A percentile compares a stretch with the other conserved stretches of the same genome.
phyloP scores from a whole-genome alignment of 2,888 invertebrate genomes.

The Lochmaea capreae region DNA sequence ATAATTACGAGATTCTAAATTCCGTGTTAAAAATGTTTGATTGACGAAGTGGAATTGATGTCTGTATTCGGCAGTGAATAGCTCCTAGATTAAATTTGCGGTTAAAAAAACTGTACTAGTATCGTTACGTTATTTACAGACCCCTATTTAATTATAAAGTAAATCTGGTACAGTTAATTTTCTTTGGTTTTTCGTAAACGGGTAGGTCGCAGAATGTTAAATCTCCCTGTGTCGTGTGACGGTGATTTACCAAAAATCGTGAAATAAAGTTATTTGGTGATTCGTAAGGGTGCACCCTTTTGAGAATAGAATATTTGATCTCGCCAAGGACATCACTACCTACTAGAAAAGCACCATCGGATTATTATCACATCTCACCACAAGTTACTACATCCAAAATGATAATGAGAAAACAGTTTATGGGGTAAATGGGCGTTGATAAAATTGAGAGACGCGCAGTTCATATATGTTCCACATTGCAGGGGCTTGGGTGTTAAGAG shows the following conservation, averaged over 20 bases:
- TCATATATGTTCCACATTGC: constrained; percentile 2
- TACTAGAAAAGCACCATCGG: constrained; percentile 51
- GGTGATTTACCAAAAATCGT: constrained; percentile 33
- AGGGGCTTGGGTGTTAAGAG: constrained; percentile 11
- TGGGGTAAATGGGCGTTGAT: constrained; percentile 34
- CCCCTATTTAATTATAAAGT: not conserved
- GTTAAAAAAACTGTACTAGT: not conserved
- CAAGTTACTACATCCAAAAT: constrained; percentile 44
- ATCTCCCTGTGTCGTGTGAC: constrained; percentile 16
- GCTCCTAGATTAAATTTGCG: not conserved
- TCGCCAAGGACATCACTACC: constrained; percentile 47
- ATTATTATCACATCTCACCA: constrained; percentile 51
- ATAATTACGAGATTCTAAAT: constrained; percentile 1
- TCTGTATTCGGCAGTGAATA: constrained; percentile 2
- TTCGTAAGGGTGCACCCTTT: constrained; percentile 42
- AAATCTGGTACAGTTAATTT: not conserved
- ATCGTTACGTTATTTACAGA: not conserved
- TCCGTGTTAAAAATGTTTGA: not conserved
- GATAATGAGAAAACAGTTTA: constrained; percentile 30
- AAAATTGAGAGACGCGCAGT: constrained; percentile 13
- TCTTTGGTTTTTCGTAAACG: constrained; percentile 1
- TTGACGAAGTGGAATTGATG: not conserved
- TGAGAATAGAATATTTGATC: constrained; percentile 42
- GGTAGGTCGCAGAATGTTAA: not conserved
- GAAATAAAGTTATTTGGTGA: constrained; percentile 35